Evolutionary conservation across 2,797 vertebrate genomes (phyloP), one percentile per base, ranked within the genome.

Genomic region (Crenichthys baileyi): DNA sequence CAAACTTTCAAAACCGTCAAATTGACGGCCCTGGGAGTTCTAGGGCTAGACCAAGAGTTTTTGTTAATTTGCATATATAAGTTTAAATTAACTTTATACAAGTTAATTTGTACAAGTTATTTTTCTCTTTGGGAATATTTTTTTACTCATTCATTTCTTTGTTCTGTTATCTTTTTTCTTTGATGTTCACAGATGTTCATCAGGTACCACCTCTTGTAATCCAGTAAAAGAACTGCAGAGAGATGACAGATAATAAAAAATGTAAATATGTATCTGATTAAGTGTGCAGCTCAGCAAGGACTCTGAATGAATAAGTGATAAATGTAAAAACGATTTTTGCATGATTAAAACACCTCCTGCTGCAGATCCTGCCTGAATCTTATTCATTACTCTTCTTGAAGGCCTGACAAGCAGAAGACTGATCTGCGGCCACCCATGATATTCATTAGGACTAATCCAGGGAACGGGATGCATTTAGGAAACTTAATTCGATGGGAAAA

Each of bases 311-410:
- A 74, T 48, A 80, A 67, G 22, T 71, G 53, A 68, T 71, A n/a
- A 74, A 24, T 15, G 29, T 36, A 60, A 51, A 46, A 73, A 36
- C 16, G 1, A 31, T 65, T 73, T 70, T 36, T 79, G 72, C 72
- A n/a, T 73, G 74, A 89, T 80, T 81, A 85, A 85, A 84, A 55
- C 8, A 26, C 44, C 75, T 77, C 84, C 81, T 73, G 77, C 73
- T 72, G 77, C 31, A 46, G 22, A 73, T 73, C 65, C 71, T 72
- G 75, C 44, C 70, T 77, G 53, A 9, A 48, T 73, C 56, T 18
- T 41, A 84, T 75, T 50, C 61, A 73, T 56, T 24, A 36, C 44
- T 60, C 26, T 56, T 44, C 63, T 50, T 50, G 44, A 31, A 80
- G 73, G 77, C 75, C 55, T 46, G 63, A 61, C 1, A 26, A 51